Percentiles rank a stretch among this genome's conserved stretches.
Evolutionary conservation across 2,888 invertebrate genomes (phyloP).

Genomic region (Morpho helenor): DNA sequence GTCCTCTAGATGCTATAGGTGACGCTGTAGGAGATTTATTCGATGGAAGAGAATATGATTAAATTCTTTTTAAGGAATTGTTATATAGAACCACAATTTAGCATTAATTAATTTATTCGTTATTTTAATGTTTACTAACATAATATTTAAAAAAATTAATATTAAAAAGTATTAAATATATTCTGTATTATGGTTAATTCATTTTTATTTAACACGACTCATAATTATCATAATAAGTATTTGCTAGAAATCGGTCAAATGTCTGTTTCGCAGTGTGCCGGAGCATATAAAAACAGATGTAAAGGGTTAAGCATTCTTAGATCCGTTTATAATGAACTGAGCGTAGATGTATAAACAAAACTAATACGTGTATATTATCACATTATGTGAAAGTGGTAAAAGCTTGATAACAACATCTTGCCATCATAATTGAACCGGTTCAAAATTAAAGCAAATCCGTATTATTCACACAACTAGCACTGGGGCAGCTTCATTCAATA

Average conservation of each 20-base stretch:
- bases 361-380: background rate
- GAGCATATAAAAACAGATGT: constrained; percentile 20
- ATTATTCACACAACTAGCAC: constrained; percentile 52
- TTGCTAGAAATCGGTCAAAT: background rate
- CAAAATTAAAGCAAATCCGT: constrained; percentile 52
- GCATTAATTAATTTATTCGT: constrained; percentile 8
- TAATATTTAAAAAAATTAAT: too few relatives aligned
- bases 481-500: constrained; percentile 44
- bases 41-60: constrained; percentile 40
- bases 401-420: constrained; percentile 39
- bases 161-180: constrained; percentile 1
- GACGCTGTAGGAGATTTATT: constrained; percentile 64
- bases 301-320: constrained; percentile 9
- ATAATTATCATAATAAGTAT: background rate
- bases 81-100: background rate
- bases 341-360: constrained; percentile 6
- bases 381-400: constrained; percentile 53
- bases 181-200: background rate
- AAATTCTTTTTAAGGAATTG: background rate
- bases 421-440: constrained; percentile 61
- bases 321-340: constrained; percentile 1
- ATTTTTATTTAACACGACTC: background rate
- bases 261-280: background rate
- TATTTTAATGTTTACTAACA: too few relatives aligned
- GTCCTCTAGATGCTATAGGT: constrained; percentile 60